Conservation (phyloP, 2,888 invertebrate genomes). For the Pristionchus japonicus region DNA sequence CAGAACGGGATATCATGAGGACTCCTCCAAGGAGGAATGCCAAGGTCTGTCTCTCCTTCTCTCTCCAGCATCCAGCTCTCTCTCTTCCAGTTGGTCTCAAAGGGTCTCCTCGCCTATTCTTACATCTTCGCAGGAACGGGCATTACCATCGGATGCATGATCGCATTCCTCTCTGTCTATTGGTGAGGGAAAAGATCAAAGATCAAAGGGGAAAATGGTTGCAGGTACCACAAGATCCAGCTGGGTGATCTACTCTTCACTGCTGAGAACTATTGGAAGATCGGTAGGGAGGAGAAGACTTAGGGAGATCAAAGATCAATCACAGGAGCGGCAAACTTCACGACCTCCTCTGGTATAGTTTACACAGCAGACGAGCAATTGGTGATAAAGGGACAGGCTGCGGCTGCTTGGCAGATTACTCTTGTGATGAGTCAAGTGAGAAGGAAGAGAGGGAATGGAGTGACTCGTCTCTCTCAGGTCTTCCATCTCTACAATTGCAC, state of each 20-base stretch:
- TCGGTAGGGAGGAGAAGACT: too few relatives aligned
- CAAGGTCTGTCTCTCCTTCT: too few relatives aligned
- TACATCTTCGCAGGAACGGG: conserved; percentile 71
- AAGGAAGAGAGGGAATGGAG: neutral
- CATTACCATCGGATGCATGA: conserved; percentile 71
- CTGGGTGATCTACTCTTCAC: conserved; percentile 70
- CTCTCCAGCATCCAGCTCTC: too few relatives aligned
- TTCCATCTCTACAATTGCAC: conserved; percentile 75
- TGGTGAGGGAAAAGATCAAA: conserved; percentile 57
- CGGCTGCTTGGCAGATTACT: conserved; percentile 74
- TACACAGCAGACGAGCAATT: conserved; percentile 58
- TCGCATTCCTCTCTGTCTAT: conserved; percentile 71
- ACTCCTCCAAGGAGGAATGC: conserved; percentile 66
- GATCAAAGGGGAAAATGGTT: too few relatives aligned
- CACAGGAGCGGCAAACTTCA: conserved; percentile 42
- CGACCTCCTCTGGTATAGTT: neutral
- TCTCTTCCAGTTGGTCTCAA: conserved; percentile 43
- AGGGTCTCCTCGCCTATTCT: conserved; percentile 68
- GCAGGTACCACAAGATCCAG: conserved; percentile 67
- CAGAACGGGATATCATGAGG: conserved; percentile 72
- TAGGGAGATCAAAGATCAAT: too few relatives aligned
- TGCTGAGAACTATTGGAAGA: conserved; percentile 71
- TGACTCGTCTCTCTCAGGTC: conserved; percentile 56
- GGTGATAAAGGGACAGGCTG: conserved; percentile 71
- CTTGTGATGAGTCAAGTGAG: conserved; percentile 70